Evolutionary conservation across 2,113 vertebrate species (phyloP).

Genomic region (Pedetes capensis): DNA sequence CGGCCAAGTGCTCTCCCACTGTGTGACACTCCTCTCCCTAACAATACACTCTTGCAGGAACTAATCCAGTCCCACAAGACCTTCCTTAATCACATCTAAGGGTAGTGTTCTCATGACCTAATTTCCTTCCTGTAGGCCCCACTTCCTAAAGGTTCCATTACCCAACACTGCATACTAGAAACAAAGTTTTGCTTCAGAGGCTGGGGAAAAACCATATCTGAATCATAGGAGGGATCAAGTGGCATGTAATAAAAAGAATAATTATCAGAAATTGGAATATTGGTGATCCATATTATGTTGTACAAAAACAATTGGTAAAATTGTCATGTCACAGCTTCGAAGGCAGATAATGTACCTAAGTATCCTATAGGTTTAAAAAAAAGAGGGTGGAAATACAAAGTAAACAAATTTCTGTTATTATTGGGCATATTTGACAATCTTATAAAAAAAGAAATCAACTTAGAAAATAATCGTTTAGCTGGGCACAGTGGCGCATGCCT

Average conservation of each 20-base stretch:
- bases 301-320: neutral
- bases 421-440: neutral
- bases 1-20: neutral
- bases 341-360: neutral
- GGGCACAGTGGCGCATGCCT: too few relatives aligned
- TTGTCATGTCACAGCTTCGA: neutral
- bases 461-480: neutral
- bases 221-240: neutral
- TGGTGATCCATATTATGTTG: neutral
- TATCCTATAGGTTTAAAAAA: neutral
- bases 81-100: too few relatives aligned
- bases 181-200: too few relatives aligned
- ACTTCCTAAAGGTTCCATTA: too few relatives aligned
- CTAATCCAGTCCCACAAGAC: too few relatives aligned
- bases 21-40: neutral
- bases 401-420: neutral
- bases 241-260: neutral
- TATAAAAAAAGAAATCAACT: too few relatives aligned
- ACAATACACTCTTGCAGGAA: neutral
- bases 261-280: neutral
- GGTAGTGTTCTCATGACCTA: too few relatives aligned
- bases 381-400: neutral
- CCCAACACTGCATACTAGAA: too few relatives aligned
- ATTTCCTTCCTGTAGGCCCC: too few relatives aligned
- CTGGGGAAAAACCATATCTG: too few relatives aligned